phyloP scores from a whole-genome alignment of 2,113 vertebrate genomes.

The Cryptomyrus ogoouensis region DNA sequence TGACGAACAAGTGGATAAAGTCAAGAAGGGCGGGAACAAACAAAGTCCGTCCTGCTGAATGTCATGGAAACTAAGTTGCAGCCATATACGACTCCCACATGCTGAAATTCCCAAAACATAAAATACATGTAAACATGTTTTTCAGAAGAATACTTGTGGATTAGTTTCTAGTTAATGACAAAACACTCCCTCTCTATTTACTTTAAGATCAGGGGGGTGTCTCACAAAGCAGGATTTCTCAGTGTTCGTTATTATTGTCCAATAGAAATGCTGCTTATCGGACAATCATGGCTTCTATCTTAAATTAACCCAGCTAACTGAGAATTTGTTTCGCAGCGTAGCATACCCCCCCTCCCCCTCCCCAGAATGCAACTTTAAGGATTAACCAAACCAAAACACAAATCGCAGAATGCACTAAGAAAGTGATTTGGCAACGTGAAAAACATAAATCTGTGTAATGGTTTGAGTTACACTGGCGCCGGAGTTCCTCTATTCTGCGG shows the following conservation, averaged over 20 bases:
- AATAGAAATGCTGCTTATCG: background rate
- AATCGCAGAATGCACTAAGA: background rate
- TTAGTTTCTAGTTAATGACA: too few relatives aligned
- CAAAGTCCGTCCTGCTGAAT: background rate
- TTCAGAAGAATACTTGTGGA: background rate
- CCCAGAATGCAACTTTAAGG: background rate
- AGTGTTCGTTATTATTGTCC: background rate
- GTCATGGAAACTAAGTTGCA: background rate
- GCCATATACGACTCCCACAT: background rate
- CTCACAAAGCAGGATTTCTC: background rate
- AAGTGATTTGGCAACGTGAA: background rate
- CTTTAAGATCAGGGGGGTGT: background rate
- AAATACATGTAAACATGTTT: background rate
- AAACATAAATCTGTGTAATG: background rate
- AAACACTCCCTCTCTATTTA: background rate
- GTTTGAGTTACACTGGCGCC: background rate
- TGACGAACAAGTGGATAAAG: background rate
- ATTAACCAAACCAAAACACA: background rate
- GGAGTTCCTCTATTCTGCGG: background rate
- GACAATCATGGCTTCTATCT: background rate
- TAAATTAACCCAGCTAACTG: background rate
- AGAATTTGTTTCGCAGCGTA: background rate
- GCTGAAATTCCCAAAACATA: background rate
- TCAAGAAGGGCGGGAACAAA: background rate
- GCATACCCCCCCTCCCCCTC: too few relatives aligned